phyloP scores from a whole-genome alignment of 2,888 invertebrate species.

The Drosophila eohydei region DNA sequence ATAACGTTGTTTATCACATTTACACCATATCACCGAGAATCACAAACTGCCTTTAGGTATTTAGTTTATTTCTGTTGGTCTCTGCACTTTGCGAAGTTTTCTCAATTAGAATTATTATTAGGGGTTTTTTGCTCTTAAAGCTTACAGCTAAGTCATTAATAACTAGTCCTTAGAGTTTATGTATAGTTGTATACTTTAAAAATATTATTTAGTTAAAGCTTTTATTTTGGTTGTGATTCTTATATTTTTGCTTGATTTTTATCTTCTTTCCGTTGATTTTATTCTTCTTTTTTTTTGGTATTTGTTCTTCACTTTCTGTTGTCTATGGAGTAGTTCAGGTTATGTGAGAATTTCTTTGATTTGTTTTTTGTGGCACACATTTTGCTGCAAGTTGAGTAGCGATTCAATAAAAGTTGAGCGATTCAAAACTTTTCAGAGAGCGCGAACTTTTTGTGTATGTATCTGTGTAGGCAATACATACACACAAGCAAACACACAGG shows the following conservation, averaged over 20 bases:
- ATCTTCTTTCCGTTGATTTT: slow-evolving; percentile 11
- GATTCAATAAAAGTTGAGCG: slow-evolving; percentile 43
- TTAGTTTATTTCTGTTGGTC: slow-evolving; percentile 53
- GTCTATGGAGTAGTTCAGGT: slow-evolving; percentile 75
- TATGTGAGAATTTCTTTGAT: slow-evolving; percentile 73
- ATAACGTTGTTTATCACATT: slow-evolving; percentile 77
- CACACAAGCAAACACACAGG: slow-evolving; percentile 16
- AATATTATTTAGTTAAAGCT: slow-evolving; percentile 79
- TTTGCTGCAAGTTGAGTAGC: slow-evolving; percentile 71
- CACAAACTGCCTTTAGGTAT: slow-evolving; percentile 70
- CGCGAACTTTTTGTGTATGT: slow-evolving; percentile 48
- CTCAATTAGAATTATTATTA: slow-evolving; percentile 57
- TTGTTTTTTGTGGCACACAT: slow-evolving; percentile 76
- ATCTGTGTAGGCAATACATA: slow-evolving; percentile 31
- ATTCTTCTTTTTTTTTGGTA: slow-evolving; percentile 14
- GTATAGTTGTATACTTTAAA: slow-evolving; percentile 70
- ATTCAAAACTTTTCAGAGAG: slow-evolving; percentile 48
- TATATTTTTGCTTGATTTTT: slow-evolving; percentile 32
- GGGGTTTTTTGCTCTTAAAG: slow-evolving; percentile 43
- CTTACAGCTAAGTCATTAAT: slow-evolving; percentile 55
- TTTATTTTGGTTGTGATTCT: slow-evolving; percentile 69
- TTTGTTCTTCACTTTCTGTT: slow-evolving; percentile 63
- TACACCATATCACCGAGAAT: slow-evolving; percentile 81
- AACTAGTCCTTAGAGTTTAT: slow-evolving; percentile 47
- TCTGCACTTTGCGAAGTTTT: slow-evolving; percentile 72